A percentile compares a stretch with the other conserved stretches of the same genome.
These are phyloP conservation scores for Catharus bicknelli DNA, from an alignment of 2,113 vertebrate species.

Conservation along the genomic window DNA sequence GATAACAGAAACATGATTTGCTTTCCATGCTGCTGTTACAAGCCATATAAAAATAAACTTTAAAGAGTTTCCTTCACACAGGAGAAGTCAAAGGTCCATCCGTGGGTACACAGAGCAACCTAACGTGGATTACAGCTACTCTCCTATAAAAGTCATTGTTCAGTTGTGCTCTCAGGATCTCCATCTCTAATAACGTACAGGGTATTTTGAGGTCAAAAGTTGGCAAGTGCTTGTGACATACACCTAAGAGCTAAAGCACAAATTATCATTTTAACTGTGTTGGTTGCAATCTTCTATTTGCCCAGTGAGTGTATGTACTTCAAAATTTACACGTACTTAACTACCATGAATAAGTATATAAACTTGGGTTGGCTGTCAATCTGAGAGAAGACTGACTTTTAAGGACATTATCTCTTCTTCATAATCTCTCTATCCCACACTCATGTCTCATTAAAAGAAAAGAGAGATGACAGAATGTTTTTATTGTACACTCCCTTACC, in stretches of 20 bases:
- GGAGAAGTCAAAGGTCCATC: neutral
- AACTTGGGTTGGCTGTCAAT: neutral
- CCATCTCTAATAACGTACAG: neutral
- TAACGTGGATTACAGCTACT: neutral
- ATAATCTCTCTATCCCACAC: neutral
- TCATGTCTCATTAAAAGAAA: neutral
- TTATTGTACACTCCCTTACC: neutral
- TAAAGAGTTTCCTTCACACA: neutral
- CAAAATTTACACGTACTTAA: neutral
- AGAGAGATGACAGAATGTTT: neutral
- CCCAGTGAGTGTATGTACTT: neutral
- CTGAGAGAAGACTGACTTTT: neutral
- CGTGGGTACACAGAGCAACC: neutral
- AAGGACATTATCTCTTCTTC: neutral
- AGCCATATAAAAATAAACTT: neutral
- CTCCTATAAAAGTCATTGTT: neutral
- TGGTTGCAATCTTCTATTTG: neutral
- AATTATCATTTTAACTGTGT: neutral
- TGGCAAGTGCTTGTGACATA: neutral
- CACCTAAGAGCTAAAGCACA: neutral
- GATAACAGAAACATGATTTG: neutral
- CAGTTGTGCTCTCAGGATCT: neutral
- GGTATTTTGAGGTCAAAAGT: neutral
- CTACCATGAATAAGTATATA: neutral
- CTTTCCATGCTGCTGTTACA: neutral